Evolutionary conservation across 64 coral and sea anemone species (phyloP), one percentile per base, ranked within the genome.

Genomic region (Platygyra sinensis): DNA sequence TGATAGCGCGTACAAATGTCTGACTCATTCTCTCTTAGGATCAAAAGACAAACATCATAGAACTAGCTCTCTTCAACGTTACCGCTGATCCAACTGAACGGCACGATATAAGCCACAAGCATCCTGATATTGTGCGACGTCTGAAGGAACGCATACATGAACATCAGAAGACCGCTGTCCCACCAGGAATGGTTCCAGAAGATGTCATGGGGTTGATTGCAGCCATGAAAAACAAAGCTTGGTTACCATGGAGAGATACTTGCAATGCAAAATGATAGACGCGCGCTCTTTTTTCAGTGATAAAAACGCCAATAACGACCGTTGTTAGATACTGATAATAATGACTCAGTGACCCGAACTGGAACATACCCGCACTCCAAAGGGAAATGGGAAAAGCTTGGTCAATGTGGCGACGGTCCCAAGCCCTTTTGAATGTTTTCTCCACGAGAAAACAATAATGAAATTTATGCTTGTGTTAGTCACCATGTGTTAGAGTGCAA

Each of bases 31-130:
- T 75, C 18, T 76, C 19, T 52, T 24, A 79, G 76, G 76, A 79
- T 79, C 76, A 79, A 79, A 79, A 79, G 18, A 79, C 76, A n/a
- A 55, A 79, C 25, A 79, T 79, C 50, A n/a, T 79, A 57, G 76
- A 79, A 79, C 12, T 79, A 20, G 76, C 76, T 55, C 49, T 79
- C 24, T 79, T 27, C 19, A 79, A 79, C 50, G 24, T 79, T 5
- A 55, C 24, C 13, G 76, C 76, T 79, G 76, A 79, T 79, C 76
- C 76, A 9, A 27, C 76, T 27, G 76, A 79, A 28, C 76, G 76
- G n/a, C 24, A 57, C 49, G 76, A 79, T n/a, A 27, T 79, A 30
- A 79, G 76, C 49, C 76, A 2, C n/a, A 79, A 46, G 11, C 19
- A 79, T 79, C 76, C 76, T 29, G 51, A 79, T 55, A 79, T 79